These are phyloP conservation scores for Spea bombifrons DNA, from an alignment of 2,113 vertebrate species.

Conservation along the genomic window DNA sequence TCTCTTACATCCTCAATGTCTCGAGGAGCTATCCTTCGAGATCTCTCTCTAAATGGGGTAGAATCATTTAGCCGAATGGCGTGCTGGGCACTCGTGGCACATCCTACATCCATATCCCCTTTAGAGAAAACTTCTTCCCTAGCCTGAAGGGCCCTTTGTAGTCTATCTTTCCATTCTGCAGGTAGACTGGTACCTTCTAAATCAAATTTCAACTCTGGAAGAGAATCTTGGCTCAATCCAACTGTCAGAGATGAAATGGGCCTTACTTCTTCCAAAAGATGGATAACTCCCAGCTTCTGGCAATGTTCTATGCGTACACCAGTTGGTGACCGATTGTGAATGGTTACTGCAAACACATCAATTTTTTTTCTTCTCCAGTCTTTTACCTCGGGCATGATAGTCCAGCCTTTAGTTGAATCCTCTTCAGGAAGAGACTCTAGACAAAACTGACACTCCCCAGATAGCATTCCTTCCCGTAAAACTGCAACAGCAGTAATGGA, in stretches of 20 bases:
- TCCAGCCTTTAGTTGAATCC: not conserved
- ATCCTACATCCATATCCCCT: too few relatives aligned
- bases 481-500: not conserved
- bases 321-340: not conserved
- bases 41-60: slow-evolving; percentile 1
- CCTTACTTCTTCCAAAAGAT: not conserved
- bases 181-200: not conserved
- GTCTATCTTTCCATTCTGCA: too few relatives aligned
- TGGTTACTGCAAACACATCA: not conserved
- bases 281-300: not conserved
- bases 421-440: not conserved
- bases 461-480: not conserved
- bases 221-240: not conserved
- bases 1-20: not conserved
- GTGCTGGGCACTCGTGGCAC: too few relatives aligned
- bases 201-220: not conserved
- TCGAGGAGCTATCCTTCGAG: not conserved
- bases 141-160: too few relatives aligned
- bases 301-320: not conserved
- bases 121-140: too few relatives aligned
- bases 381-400: not conserved
- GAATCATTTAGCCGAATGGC: too few relatives aligned
- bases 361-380: not conserved
- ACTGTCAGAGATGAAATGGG: not conserved
- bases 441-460: not conserved